These are phyloP conservation scores for Gymnarchus niloticus DNA, from an alignment of 2,113 vertebrate genomes.

Conservation along the genomic window DNA sequence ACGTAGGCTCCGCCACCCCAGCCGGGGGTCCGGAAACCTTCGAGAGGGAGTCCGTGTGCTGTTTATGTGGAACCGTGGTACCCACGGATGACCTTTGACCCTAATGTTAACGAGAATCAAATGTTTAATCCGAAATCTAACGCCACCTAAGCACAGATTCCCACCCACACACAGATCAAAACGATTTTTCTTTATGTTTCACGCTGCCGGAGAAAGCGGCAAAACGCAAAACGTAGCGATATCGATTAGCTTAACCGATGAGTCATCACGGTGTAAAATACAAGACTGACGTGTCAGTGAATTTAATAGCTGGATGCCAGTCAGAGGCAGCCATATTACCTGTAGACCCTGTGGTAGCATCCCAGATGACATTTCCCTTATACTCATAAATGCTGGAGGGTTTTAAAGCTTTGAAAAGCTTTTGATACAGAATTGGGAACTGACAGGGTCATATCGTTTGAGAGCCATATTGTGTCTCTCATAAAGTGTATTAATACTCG, in stretches of 20 bases:
- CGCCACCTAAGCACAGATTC: not conserved
- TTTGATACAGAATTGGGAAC: not conserved
- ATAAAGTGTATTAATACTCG: not conserved
- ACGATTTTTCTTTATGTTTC: slow-evolving; percentile 4
- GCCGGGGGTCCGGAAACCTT: not conserved
- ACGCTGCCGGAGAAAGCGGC: too few species aligned
- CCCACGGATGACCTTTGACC: too few species aligned
- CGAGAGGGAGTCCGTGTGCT: not conserved
- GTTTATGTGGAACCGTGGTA: not conserved
- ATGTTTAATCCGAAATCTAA: not conserved
- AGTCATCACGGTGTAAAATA: not conserved
- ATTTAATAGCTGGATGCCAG: not conserved
- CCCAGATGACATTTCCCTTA: not conserved
- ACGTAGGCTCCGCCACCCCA: not conserved
- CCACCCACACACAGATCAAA: not conserved
- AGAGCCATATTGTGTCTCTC: not conserved
- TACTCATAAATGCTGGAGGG: not conserved
- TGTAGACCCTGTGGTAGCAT: not conserved
- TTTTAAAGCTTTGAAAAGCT: not conserved
- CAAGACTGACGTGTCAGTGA: not conserved
- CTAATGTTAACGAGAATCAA: too few species aligned
- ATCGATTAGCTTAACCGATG: not conserved
- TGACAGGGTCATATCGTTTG: not conserved
- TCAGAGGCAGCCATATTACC: slow-evolving; percentile 7
- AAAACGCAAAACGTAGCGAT: not conserved